phyloP scores from a whole-genome alignment of 2,797 vertebrate species.

The Limosa lapponica region DNA sequence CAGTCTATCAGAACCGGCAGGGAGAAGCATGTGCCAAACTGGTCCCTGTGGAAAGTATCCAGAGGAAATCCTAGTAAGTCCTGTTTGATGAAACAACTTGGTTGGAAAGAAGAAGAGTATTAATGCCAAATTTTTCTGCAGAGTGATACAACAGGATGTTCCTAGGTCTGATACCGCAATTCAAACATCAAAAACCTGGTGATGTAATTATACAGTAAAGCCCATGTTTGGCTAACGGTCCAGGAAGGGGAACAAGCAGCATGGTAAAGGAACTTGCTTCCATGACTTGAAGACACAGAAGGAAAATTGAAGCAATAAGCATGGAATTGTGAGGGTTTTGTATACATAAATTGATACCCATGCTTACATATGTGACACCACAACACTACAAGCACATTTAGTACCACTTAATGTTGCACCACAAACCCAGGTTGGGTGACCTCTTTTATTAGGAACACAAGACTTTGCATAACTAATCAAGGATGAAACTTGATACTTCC shows the following conservation, averaged over 20 bases:
- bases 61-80: background rate
- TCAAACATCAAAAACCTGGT: background rate
- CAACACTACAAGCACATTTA: background rate
- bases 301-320: background rate
- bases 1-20: fast-evolving
- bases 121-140: background rate
- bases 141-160: background rate
- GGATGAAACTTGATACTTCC: background rate
- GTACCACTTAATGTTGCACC: background rate
- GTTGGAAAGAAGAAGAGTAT: background rate
- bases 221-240: background rate
- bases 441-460: background rate
- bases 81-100: background rate
- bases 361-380: background rate
- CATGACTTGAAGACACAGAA: background rate
- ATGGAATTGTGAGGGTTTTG: background rate
- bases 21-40: background rate
- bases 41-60: fast-evolving
- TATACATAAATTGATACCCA: background rate
- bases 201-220: background rate
- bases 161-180: background rate
- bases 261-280: background rate
- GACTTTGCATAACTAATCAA: background rate
- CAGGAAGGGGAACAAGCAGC: background rate
- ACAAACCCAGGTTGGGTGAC: background rate